Conservation (phyloP, 2,113 vertebrate species). For the Pyrgilauda ruficollis region DNA sequence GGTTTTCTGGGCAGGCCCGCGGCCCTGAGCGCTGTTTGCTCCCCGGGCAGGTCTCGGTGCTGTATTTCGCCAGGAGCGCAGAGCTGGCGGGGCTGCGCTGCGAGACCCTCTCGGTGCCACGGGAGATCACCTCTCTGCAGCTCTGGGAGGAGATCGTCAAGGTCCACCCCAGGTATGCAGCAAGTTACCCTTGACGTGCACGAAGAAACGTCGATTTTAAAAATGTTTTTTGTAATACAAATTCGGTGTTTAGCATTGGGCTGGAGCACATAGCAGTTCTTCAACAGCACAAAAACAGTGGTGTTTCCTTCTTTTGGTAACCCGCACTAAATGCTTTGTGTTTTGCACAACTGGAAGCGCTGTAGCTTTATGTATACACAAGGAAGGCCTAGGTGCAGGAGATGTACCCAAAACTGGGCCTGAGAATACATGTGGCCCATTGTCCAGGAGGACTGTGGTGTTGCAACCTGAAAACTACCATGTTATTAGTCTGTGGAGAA, state of each 20-base stretch:
- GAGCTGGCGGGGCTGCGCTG: conserved; percentile 85
- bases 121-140: conserved; percentile 75
- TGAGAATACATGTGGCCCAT: rapidly evolving
- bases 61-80: conserved; percentile 92
- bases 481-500: neutral
- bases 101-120: conserved; percentile 77
- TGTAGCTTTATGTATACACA: neutral
- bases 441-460: no score
- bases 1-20: neutral
- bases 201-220: no score
- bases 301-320: neutral
- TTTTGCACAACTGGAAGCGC: neutral
- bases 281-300: rapidly evolving
- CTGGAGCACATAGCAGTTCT: rapidly evolving
- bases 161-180: conserved; percentile 82
- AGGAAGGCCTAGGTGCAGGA: neutral
- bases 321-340: rapidly evolving
- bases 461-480: rapidly evolving
- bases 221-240: no score
- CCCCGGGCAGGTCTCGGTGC: conserved; percentile 68
- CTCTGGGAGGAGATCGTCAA: conserved; percentile 86
- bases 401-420: rapidly evolving
- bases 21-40: neutral
- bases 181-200: rapidly evolving
- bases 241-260: rapidly evolving